A percentile compares a stretch with the other conserved stretches of the same genome.
These are phyloP conservation scores for Virgularia gustaviana DNA, from an alignment of 92 coral and sea anemone genomes.

Conservation along the genomic window DNA sequence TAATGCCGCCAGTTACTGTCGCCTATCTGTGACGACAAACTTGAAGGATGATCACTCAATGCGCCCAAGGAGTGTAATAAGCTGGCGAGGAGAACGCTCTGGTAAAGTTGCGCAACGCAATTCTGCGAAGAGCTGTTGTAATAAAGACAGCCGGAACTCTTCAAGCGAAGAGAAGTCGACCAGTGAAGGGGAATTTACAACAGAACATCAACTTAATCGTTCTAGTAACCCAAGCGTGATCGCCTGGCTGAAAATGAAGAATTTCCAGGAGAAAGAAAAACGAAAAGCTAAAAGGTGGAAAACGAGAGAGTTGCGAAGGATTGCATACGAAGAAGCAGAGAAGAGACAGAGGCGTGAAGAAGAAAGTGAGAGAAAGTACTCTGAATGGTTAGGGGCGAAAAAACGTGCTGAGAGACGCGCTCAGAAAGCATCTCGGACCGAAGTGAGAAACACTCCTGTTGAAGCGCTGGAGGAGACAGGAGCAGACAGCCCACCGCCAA, in stretches of 20 bases:
- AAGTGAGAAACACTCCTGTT: background rate
- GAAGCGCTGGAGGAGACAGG: background rate
- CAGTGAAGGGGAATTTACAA: conserved; percentile 15
- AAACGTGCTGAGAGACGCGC: conserved; percentile 13
- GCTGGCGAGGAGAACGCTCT: background rate
- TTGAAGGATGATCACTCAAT: background rate
- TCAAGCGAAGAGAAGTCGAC: background rate
- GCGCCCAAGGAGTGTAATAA: background rate
- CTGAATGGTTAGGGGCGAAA: conserved; percentile 18
- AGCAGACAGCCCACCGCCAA: conserved; percentile 10
- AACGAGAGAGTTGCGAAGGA: conserved; percentile 7
- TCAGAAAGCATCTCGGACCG: conserved; percentile 7
- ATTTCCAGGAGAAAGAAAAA: conserved; percentile 34
- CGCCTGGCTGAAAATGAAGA: conserved; percentile 83
- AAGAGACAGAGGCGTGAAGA: conserved; percentile 24
- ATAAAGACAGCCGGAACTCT: background rate
- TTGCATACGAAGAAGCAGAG: conserved; percentile 17
- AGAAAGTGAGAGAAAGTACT: conserved; percentile 25
- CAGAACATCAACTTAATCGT: conserved; percentile 80
- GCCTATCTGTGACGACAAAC: background rate
- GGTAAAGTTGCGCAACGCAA: background rate
- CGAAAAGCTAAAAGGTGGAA: conserved; percentile 9
- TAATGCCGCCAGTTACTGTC: background rate
- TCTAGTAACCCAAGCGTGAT: conserved; percentile 66
- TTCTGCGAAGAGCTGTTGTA: background rate